Evolutionary conservation across 1,140 invertebrate species (phyloP), one percentile per base, ranked within the genome.

Genomic region (Microvelia longipes): DNA sequence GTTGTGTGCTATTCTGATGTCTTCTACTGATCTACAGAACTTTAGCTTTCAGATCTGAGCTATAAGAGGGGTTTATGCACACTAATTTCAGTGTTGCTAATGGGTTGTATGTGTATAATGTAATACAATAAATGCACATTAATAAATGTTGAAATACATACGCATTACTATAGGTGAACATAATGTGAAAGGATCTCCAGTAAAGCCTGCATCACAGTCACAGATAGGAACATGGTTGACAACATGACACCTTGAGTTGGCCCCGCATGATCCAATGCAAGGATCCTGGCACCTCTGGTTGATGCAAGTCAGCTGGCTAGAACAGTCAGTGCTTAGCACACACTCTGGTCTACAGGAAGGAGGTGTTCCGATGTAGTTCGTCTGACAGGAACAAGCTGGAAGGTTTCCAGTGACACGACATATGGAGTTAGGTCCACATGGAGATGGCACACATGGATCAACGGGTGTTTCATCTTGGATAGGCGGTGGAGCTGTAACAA

Each of bases 371-470:
- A 76, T 76, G 70, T 79, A 79, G 69, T 78, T 78, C 19, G 78
- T 75, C 63, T 79, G 67, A 73, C 79, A 85, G 66, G 76, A 80
- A 74, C 79, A 83, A 14, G 76, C 77, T 26, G 76, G 79, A 67
- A 70, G 71, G 64, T 76, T 75, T 28, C 78, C 79, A 2, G 79
- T 75, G 13, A 80, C 74, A 74, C 79, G 77, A 72, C 85, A 86
- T 66, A 81, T 74, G 1, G 84, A 80, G 72, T 85, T 82, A 0
- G 80, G 78, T 13, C 85, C 85, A 75, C 84, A 85, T 11, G 83
- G 83, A 29, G 82, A 83, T 30, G 83, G 80, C 60, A 79, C 70
- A 72, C 83, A 82, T 27, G 80, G 79, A 24, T 76, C 72, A 25
- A 76, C 74, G 64, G 71, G 69, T 71, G 75, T 73, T 64, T 77